Evolutionary conservation across 1,140 invertebrate species (phyloP).

Genomic region (Geopemphigus sp.): DNA sequence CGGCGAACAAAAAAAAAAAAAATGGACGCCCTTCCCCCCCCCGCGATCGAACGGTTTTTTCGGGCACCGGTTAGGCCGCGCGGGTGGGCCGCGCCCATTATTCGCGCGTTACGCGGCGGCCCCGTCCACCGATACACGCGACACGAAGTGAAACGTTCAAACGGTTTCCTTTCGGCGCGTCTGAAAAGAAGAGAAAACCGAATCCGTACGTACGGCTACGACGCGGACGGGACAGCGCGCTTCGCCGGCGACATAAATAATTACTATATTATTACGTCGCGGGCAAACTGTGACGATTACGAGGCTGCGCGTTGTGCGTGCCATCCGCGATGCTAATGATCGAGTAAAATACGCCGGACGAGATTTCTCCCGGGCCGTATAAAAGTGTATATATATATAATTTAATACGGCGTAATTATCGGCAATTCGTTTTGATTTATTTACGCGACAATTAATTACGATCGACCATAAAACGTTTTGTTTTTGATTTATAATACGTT

Average conservation of each 20-base stretch:
- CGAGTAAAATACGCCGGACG: neutral
- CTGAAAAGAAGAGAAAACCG: conserved; percentile 27
- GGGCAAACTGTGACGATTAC: conserved; percentile 2
- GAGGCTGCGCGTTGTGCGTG: neutral
- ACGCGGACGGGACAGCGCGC: neutral
- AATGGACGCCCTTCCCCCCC: too few species aligned
- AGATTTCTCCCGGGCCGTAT: neutral
- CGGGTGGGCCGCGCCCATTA: too few species aligned
- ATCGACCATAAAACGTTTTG: too few species aligned
- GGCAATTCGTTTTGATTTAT: neutral
- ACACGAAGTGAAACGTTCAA: conserved; percentile 12
- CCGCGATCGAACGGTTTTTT: too few species aligned
- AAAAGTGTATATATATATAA: neutral
- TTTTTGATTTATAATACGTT: too few species aligned
- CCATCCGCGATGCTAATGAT: neutral
- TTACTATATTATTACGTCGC: conserved; percentile 9
- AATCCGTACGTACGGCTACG: too few species aligned
- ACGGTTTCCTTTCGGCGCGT: neutral
- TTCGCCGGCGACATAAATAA: neutral
- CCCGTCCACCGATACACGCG: too few species aligned
- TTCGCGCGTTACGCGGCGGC: too few species aligned
- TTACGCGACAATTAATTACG: neutral
- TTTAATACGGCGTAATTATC: too few species aligned
- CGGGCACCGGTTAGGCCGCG: too few species aligned
- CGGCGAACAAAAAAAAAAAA: too few species aligned